phyloP scores from a whole-genome alignment of 2,113 vertebrate genomes.

The Aythya baeri region DNA sequence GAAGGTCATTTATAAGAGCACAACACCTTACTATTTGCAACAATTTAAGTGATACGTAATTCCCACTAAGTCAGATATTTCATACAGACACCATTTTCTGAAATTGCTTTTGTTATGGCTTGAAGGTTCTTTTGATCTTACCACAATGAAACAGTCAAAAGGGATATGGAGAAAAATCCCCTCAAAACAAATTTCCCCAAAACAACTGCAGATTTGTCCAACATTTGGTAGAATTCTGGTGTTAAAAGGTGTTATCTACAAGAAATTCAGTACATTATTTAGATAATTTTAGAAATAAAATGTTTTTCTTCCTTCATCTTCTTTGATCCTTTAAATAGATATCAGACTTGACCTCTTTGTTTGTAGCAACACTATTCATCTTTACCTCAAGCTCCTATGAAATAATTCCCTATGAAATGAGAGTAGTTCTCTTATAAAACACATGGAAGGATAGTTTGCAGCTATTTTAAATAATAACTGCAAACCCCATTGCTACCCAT shows the following conservation, averaged over 20 bases:
- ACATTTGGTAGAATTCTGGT: not conserved
- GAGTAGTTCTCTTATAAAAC: not conserved
- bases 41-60: not conserved
- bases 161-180: fast-evolving
- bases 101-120: not conserved
- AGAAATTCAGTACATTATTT: not conserved
- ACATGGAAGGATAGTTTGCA: not conserved
- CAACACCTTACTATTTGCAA: not conserved
- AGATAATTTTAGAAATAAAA: not conserved
- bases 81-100: not conserved
- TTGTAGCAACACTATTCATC: not conserved
- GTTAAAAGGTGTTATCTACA: not conserved
- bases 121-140: not conserved
- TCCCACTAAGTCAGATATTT: not conserved
- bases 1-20: not conserved
- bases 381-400: slow-evolving; percentile 4
- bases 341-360: not conserved
- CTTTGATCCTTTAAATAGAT: not conserved
- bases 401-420: not conserved
- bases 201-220: not conserved
- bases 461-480: slow-evolving; percentile 2
- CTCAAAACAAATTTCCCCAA: too few relatives aligned
- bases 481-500: not conserved
- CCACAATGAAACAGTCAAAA: not conserved
- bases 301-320: not conserved